A percentile compares a stretch with the other conserved stretches of the same genome.
These are phyloP conservation scores for Elephas maximus DNA, from an alignment of 2,113 vertebrate species.

Conservation along the genomic window DNA sequence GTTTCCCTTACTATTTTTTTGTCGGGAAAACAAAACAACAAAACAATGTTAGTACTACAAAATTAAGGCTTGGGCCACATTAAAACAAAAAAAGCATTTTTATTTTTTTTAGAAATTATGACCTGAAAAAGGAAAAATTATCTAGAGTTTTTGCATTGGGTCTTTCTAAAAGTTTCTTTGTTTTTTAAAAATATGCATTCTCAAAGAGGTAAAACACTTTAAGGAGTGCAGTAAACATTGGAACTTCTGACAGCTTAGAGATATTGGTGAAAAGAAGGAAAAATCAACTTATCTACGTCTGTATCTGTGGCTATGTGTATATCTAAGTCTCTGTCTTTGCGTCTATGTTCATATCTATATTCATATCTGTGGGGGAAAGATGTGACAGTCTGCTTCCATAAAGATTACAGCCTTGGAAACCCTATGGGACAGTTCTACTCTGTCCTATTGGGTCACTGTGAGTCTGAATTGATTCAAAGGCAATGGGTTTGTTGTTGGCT, in stretches of 20 bases:
- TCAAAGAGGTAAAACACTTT: neutral
- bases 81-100: neutral
- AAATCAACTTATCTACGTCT: neutral
- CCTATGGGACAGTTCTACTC: too few species aligned
- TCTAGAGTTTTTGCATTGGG: neutral
- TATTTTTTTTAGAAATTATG: conserved; percentile 41
- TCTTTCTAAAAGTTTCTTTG: conserved; percentile 35
- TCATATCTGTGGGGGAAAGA: neutral
- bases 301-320: neutral
- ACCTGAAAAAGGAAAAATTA: conserved; percentile 46
- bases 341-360: neutral
- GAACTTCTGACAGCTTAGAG: neutral
- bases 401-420: too few species aligned
- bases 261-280: conserved; percentile 31
- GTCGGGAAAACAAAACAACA: neutral
- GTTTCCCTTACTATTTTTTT: conserved; percentile 37
- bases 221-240: neutral
- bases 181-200: conserved; percentile 39
- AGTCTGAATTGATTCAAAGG: too few species aligned
- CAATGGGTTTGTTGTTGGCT: too few species aligned
- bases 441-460: too few species aligned
- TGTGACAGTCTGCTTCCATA: too few species aligned
- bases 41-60: conserved; percentile 19
- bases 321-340: neutral
- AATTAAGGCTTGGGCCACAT: conserved; percentile 11